A percentile compares a stretch with the other conserved stretches of the same genome.
Evolutionary conservation across 2,888 invertebrate species (phyloP).

Genomic region (Zonitis immaculata): DNA sequence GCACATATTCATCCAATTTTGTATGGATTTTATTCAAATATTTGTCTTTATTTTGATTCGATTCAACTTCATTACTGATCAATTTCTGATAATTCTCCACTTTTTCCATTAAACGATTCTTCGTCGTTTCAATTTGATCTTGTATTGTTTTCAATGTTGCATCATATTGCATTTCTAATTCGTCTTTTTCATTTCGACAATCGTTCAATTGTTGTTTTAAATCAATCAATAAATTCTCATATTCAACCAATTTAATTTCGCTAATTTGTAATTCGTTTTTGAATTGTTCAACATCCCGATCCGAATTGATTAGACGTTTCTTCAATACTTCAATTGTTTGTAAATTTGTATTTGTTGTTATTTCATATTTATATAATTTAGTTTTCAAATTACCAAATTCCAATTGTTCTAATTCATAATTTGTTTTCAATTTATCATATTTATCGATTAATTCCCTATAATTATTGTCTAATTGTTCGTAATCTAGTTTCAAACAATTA

Average conservation of each 20-base stretch:
- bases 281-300: conserved; percentile 56
- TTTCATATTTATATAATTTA: conserved; percentile 56
- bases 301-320: conserved; percentile 55
- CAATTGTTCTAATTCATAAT: conserved; percentile 39
- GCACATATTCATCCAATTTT: too few relatives aligned
- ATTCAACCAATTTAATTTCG: conserved; percentile 39
- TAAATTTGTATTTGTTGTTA: conserved; percentile 56
- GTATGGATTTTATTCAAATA: conserved; percentile 18
- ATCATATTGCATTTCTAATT: conserved; percentile 41
- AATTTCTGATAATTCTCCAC: conserved; percentile 25
- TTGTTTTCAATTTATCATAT: conserved; percentile 17
- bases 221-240: conserved; percentile 37
- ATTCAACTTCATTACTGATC: conserved; percentile 5
- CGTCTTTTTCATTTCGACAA: conserved; percentile 34
- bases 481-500: conserved; percentile 46
- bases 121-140: conserved; percentile 32
- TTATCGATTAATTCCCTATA: conserved; percentile 24
- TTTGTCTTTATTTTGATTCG: conserved; percentile 21
- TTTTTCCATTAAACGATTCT: conserved; percentile 35
- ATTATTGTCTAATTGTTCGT: conserved; percentile 13
- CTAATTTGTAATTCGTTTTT: conserved; percentile 43
- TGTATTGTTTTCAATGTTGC: conserved; percentile 34
- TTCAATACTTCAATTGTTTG: conserved; percentile 58
- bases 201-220: conserved; percentile 35
- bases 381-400: conserved; percentile 50